Evolutionary conservation across 2,797 vertebrate genomes (phyloP).

Genomic region (Hypotaenidia okinawae): DNA sequence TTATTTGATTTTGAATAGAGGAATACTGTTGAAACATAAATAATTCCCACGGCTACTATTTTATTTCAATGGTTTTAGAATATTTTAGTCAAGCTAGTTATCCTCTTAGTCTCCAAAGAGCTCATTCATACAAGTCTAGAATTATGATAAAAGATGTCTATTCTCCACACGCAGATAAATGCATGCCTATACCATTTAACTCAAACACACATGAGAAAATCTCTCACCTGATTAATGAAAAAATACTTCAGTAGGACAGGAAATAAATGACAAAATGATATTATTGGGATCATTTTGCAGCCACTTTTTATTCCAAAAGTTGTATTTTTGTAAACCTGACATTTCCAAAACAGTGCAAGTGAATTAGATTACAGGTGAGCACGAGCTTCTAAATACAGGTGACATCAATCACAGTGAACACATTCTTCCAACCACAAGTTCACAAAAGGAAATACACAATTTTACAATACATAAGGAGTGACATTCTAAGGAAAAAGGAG

Average conservation of each 20-base stretch:
- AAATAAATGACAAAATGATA: not conserved
- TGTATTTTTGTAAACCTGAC: constrained; percentile 76
- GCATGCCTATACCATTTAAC: not conserved
- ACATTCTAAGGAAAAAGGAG: constrained; percentile 32
- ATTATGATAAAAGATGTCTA: not conserved
- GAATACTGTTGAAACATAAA: not conserved
- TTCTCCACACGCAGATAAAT: not conserved
- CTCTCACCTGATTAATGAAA: not conserved
- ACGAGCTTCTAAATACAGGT: constrained; percentile 64
- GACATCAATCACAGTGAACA: constrained; percentile 45
- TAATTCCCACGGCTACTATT: not conserved
- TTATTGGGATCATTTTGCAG: constrained; percentile 48
- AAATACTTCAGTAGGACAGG: not conserved
- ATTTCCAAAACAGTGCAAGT: constrained; percentile 80
- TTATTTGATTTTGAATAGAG: not conserved
- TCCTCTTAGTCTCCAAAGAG: not conserved
- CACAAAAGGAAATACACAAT: constrained; percentile 37
- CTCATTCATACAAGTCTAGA: not conserved
- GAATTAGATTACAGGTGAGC: constrained; percentile 77
- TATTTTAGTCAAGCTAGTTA: not conserved
- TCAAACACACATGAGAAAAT: not conserved
- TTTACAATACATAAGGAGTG: constrained; percentile 26
- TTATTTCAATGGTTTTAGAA: not conserved
- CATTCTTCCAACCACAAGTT: constrained; percentile 48
- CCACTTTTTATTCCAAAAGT: constrained; percentile 76